Base-by-base conservation (phyloP, 2,797 vertebrate genomes). In the Dryobates pubescens region DNA sequence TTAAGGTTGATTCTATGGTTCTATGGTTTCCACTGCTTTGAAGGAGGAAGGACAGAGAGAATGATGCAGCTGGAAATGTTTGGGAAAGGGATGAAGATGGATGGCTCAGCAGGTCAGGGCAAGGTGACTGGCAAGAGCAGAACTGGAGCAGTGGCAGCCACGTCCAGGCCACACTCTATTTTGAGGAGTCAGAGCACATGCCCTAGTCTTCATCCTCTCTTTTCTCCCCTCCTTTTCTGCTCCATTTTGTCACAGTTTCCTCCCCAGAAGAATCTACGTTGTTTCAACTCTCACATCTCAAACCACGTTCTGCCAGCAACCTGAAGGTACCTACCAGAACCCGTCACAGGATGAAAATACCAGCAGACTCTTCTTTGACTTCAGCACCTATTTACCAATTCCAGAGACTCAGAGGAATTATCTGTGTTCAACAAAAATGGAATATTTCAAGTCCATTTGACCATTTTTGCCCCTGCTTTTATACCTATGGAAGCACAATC, bases 31-130 rank as follows among this genome's bases (percentile, higher is more conserved):
- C 41, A 56, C 20, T 79, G 64, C 26, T 59, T 49, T 65, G 59
- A 82, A 26, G 18, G 7, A 81, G 24, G 19, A 78, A 27, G 30
- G 24, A 26, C 14, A 64, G 32, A 47, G 22, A 88, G 18, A 24
- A 45, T 63, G 32, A 19, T 9, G 8, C 0, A 0, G 8, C 17
- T 27, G 17, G 75, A 85, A 73, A 53, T 0, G 0, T 59, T 59
- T 63, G 36, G 72, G 82, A 41, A 82, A 63, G 11, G 56, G 59
- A 72, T 67, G 51, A 61, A 93, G 76, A 51, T 0, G 2, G 75
- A 58, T 0, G 2, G 49, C 49, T 90, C 2, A 0, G 43, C 2
- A 4, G 64, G 74, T 63, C 64, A 82, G 47, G 65, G 59, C 72
- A 56, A 57, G 59, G 30, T 19, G 87, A 73, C 0, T 32, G 86